A percentile compares a stretch with the other conserved stretches of the same genome.
phyloP scores from a whole-genome alignment of 2,113 vertebrate species.

The Leptodactylus fuscus region DNA sequence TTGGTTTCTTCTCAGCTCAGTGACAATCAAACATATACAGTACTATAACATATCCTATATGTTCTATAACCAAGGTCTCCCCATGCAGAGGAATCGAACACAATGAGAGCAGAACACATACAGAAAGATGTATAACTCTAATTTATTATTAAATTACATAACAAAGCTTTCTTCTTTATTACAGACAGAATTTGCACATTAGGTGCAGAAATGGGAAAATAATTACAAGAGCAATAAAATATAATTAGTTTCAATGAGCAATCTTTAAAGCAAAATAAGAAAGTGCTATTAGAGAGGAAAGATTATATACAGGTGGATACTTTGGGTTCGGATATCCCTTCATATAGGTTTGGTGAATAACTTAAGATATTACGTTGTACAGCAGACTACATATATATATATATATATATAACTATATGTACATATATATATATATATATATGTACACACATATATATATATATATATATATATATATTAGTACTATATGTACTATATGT shows the following conservation, averaged over 20 bases:
- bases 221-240: conserved; percentile 78
- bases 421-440: too few species aligned
- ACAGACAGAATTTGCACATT: conserved; percentile 79
- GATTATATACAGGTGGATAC: conserved; percentile 49
- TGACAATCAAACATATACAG: too few species aligned
- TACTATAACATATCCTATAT: too few species aligned
- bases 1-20: too few species aligned
- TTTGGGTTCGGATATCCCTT: conserved; percentile 66
- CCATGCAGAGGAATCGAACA: too few species aligned
- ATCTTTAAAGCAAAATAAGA: conserved; percentile 73
- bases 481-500: too few species aligned
- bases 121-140: conserved; percentile 72
- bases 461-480: too few species aligned
- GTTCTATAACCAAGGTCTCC: too few species aligned
- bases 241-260: conserved; percentile 67
- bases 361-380: conserved; percentile 10
- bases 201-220: conserved; percentile 76
- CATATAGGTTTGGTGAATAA: conserved; percentile 53
- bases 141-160: conserved; percentile 88
- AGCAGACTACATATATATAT: neutral
- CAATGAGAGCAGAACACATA: too few species aligned
- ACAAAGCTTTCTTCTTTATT: conserved; percentile 75
- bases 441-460: too few species aligned
- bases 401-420: too few species aligned
- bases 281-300: conserved; percentile 74